Evolutionary conservation across 1,140 invertebrate species (phyloP).

Genomic region (Olivierus martensii): DNA sequence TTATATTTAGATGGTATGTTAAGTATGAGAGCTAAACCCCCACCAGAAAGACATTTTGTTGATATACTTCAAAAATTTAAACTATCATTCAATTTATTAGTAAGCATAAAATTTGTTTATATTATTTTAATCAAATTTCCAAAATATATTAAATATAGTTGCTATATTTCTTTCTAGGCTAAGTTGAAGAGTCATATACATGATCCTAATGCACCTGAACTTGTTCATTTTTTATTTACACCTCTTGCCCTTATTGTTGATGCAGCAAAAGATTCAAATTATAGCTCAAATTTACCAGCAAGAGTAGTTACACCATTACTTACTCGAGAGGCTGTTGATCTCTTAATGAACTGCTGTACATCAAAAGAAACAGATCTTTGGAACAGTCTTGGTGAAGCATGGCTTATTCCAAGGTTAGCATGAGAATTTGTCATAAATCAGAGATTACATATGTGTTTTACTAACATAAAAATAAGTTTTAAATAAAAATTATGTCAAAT

Average conservation of each 20-base stretch:
- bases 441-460: too few species aligned
- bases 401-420: constrained; percentile 36
- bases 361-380: constrained; percentile 97
- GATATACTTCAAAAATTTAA: constrained; percentile 99
- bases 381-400: constrained; percentile 87
- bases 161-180: constrained; percentile 6
- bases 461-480: too few species aligned
- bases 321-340: constrained; percentile 84
- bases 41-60: constrained; percentile 86
- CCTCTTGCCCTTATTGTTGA: constrained; percentile 83
- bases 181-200: constrained; percentile 49
- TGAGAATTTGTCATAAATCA: not conserved
- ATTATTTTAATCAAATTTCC: not conserved
- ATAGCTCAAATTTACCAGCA: constrained; percentile 26
- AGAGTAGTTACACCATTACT: constrained; percentile 82
- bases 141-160: not conserved
- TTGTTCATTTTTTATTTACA: constrained; percentile 97
- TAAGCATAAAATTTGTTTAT: constrained; percentile 24
- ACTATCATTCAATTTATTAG: constrained; percentile 89
- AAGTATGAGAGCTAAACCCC: constrained; percentile 63
- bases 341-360: constrained; percentile 91
- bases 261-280: constrained; percentile 13
- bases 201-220: constrained; percentile 95
- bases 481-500: too few species aligned
- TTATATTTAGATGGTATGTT: constrained; percentile 14